A percentile compares a stretch with the other conserved stretches of the same genome.
Evolutionary conservation across 2,888 invertebrate genomes (phyloP).

Genomic region (Serripes groenlandicus): DNA sequence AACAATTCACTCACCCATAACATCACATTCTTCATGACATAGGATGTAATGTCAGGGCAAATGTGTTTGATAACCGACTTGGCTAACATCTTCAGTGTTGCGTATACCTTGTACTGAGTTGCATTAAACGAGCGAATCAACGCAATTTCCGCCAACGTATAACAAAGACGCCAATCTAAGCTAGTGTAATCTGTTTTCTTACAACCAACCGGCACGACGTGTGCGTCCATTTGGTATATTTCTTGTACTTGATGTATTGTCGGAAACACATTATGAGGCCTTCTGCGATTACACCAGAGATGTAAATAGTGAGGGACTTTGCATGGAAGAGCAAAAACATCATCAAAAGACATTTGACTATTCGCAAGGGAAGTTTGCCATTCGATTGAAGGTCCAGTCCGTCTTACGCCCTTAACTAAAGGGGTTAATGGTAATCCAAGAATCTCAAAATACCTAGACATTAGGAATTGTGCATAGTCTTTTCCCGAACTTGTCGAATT

Average conservation of each 20-base stretch:
- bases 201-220: constrained; percentile 31
- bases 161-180: constrained; percentile 37
- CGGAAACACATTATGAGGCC: not conserved
- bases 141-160: constrained; percentile 20
- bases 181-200: not conserved
- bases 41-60: constrained; percentile 20
- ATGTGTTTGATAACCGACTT: constrained; percentile 17
- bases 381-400: not conserved
- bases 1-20: constrained; percentile 25
- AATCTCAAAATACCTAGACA: too few relatives aligned
- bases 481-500: too few relatives aligned
- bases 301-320: not conserved
- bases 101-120: constrained; percentile 35
- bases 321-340: not conserved
- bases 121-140: constrained; percentile 29
- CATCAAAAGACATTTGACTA: not conserved
- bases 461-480: too few relatives aligned
- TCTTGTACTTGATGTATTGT: not conserved
- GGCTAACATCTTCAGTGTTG: constrained; percentile 21
- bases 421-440: too few relatives aligned
- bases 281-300: not conserved
- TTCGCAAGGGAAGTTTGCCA: not conserved
- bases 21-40: constrained; percentile 35
- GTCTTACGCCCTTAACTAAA: too few relatives aligned
- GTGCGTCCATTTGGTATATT: constrained; percentile 6